Conservation (phyloP, 2,113 vertebrate genomes). For the Lasiurus cinereus region DNA sequence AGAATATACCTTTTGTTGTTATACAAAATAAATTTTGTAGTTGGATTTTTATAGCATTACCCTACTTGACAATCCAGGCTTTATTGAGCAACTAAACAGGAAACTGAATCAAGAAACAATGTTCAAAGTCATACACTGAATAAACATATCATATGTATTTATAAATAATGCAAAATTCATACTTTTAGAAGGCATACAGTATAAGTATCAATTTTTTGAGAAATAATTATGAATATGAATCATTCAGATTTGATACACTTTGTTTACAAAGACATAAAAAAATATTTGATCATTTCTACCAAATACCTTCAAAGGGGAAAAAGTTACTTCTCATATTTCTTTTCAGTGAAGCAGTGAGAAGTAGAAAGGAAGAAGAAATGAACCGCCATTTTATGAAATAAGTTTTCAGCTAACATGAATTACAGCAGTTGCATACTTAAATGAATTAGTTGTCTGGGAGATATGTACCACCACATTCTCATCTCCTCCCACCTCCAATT, state of each 20-base stretch:
- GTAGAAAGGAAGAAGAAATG: background rate
- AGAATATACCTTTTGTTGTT: background rate
- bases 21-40: background rate
- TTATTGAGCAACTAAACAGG: background rate
- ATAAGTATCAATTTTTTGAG: background rate
- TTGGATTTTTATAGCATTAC: background rate
- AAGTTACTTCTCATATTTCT: background rate
- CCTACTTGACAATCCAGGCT: background rate
- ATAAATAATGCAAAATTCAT: background rate
- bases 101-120: constrained; percentile 13
- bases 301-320: background rate
- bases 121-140: background rate
- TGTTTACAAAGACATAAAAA: constrained; percentile 5
- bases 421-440: background rate
- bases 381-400: constrained; percentile 7
- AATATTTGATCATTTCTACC: background rate
- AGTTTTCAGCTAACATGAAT: background rate
- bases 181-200: background rate
- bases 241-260: background rate
- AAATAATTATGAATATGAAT: background rate
- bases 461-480: background rate
- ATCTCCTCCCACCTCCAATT: background rate
- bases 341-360: background rate
- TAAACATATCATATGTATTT: background rate
- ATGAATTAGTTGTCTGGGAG: background rate